Evolutionary conservation across 2,113 vertebrate species (phyloP).

Genomic region (Arenaria interpres): DNA sequence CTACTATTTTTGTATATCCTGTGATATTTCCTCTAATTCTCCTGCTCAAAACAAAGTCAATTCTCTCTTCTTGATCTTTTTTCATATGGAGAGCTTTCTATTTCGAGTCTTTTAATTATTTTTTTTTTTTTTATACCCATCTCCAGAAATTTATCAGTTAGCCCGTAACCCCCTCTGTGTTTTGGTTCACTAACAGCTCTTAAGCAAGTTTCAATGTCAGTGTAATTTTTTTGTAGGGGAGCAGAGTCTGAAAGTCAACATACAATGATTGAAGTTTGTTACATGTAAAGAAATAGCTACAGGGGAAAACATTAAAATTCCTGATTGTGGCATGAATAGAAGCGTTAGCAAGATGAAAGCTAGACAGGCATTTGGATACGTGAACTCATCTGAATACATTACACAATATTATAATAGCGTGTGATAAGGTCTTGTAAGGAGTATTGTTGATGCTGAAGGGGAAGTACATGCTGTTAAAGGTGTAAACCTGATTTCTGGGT

Average conservation of each 20-base stretch:
- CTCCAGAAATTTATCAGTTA: background rate
- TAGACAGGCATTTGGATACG: background rate
- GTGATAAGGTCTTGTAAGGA: background rate
- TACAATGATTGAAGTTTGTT: background rate
- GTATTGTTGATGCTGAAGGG: background rate
- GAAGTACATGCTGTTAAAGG: background rate
- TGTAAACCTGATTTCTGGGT: background rate
- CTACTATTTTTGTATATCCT: background rate
- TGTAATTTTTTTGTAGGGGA: background rate
- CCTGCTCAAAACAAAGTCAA: background rate
- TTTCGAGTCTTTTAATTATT: background rate
- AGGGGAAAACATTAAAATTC: background rate
- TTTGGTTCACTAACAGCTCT: background rate
- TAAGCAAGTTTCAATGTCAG: background rate
- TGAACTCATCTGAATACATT: background rate
- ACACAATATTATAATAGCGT: background rate
- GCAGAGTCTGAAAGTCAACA: background rate
- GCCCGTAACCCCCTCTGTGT: background rate
- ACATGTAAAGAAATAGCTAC: background rate
- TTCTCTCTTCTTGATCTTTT: background rate
- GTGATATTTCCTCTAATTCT: background rate
- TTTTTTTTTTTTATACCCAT: background rate
- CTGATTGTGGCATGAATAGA: background rate
- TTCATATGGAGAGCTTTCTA: background rate
- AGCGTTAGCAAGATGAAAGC: background rate